A percentile compares a stretch with the other conserved stretches of the same genome.
These are phyloP conservation scores for Lithophane ornitopus DNA, from an alignment of 2,888 invertebrate genomes.

Conservation along the genomic window DNA sequence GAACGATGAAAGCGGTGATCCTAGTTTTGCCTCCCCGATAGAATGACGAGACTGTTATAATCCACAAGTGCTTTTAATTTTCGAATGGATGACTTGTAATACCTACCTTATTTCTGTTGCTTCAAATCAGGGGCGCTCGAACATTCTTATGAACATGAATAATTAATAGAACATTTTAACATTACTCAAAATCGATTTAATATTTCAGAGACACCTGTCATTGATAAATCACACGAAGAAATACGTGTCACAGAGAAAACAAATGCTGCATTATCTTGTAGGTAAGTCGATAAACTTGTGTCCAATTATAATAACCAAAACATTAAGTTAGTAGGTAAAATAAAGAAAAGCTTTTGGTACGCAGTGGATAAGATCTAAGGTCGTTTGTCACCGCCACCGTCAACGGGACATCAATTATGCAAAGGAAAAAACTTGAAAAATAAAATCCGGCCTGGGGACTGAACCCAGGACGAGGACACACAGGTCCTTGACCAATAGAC, in stretches of 20 bases:
- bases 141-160: neutral
- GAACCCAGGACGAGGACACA: no score
- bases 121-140: neutral
- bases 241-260: conserved; percentile 57
- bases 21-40: neutral
- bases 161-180: no score
- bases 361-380: neutral
- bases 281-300: conserved; percentile 61
- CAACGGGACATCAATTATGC: neutral
- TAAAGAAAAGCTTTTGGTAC: neutral
- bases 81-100: no score
- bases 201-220: conserved; percentile 64
- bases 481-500: neutral
- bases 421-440: no score
- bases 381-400: neutral
- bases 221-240: conserved; percentile 63
- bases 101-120: neutral
- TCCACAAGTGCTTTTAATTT: neutral
- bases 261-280: conserved; percentile 68
- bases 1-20: no score
- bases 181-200: neutral
- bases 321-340: neutral
- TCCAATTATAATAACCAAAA: neutral
- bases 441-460: no score
- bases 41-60: neutral